Evolutionary conservation across 2,797 vertebrate genomes (phyloP), one percentile per base, ranked within the genome.

Genomic region (Mus caroli): DNA sequence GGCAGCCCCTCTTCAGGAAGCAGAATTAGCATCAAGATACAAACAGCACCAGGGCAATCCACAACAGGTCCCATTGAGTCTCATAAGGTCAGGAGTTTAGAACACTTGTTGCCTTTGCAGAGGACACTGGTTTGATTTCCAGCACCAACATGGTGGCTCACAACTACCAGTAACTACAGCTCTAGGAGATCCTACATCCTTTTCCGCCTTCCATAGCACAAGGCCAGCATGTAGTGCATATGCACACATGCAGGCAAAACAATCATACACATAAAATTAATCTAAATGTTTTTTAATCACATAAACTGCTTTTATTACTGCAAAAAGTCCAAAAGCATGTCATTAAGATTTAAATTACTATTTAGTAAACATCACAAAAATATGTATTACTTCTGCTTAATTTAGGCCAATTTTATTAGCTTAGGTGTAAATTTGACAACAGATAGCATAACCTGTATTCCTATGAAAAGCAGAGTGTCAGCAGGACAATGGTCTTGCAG

Each of bases 341-440:
- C 34, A 56, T 89, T 90, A 94, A 95, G 96, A 97, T 64, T 93
- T 22, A 93, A 87, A 88, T 92, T 92, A 94, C 46, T 62, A 60
- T 28, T 91, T 85, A 88, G 34, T 46, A 96, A 96, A 95, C 89
- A 91, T 11, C 90, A 90, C 28, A 71, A 91, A 91, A 94, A 92
- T 58, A 92, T 85, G 88, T 88, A 56, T 83, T 83, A n/a, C 8
- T 76, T 96, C 17, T 77, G 50, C 34, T 95, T 80, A 79, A 90
- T 92, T 62, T 87, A 92, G 24, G 84, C 28, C 78, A 83, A 78
- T 19, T 86, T 96, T 40, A 91, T 83, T 94, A 95, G 19, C 26
- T 17, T 95, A 37, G 50, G 50, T 87, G 37, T 91, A 92, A 62
- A 95, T 92, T 67, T 94, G 75, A 96, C 73, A 96, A 88, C 12